These are phyloP conservation scores for Didymodactylos carnosus DNA, from an alignment of 2,888 invertebrate species.

Conservation along the genomic window DNA sequence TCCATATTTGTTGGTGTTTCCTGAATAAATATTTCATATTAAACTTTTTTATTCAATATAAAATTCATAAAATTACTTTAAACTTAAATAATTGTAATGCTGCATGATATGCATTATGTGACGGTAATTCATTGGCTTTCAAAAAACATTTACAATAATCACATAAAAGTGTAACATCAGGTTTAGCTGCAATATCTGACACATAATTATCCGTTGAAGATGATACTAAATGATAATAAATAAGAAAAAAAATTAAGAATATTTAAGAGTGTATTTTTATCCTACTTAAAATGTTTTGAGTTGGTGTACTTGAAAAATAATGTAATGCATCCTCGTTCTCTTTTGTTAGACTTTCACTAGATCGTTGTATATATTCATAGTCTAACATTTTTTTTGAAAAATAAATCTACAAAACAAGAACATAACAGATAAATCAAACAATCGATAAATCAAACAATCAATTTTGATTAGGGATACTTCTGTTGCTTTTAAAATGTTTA, in stretches of 20 bases:
- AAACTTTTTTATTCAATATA: neutral
- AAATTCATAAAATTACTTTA: neutral
- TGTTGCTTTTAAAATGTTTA: too few species aligned
- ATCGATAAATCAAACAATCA: too few species aligned
- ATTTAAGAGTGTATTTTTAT: too few species aligned
- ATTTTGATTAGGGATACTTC: too few species aligned
- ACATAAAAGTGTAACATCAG: slow-evolving; percentile 3
- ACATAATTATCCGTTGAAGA: neutral
- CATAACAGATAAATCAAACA: too few species aligned
- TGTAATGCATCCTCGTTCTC: neutral
- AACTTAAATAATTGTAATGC: slow-evolving; percentile 4
- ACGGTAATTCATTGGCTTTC: neutral
- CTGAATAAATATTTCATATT: neutral
- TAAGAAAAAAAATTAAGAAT: too few species aligned
- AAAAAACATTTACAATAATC: neutral
- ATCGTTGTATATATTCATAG: too few species aligned
- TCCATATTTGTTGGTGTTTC: neutral
- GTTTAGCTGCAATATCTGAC: slow-evolving; percentile 2
- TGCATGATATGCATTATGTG: slow-evolving; percentile 2
- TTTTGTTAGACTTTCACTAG: too few species aligned
- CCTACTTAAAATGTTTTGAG: too few species aligned
- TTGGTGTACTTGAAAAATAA: neutral
- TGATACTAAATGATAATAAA: too few species aligned
- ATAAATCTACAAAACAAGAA: too few species aligned
- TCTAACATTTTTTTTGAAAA: too few species aligned